A percentile compares a stretch with the other conserved stretches of the same genome.
These are phyloP conservation scores for Agrotis segetum DNA, from an alignment of 2,888 invertebrate species.

Conservation along the genomic window DNA sequence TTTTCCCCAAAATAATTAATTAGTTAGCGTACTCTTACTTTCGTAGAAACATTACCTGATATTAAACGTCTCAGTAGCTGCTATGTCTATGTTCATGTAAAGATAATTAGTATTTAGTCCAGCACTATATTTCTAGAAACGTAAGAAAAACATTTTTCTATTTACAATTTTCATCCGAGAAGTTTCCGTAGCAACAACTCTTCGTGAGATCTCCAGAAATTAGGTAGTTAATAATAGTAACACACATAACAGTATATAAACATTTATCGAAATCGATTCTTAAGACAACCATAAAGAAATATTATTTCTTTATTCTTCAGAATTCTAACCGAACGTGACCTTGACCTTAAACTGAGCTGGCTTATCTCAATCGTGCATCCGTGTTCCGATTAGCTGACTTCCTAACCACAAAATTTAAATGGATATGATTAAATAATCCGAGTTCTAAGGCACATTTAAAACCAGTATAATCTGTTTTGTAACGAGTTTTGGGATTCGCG, in stretches of 20 bases:
- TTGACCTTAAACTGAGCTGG: constrained; percentile 15
- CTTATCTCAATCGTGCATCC: constrained; percentile 40
- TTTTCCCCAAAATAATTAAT: constrained; percentile 19
- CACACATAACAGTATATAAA: background rate
- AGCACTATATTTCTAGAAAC: background rate
- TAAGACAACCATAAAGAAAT: background rate
- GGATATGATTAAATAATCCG: constrained; percentile 31
- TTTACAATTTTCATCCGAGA: background rate
- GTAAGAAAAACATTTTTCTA: constrained; percentile 7
- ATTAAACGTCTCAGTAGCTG: constrained; percentile 24
- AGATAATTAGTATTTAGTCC: constrained; percentile 13
- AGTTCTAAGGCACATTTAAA: constrained; percentile 39
- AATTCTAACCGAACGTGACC: background rate
- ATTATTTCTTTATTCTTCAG: constrained; percentile 14
- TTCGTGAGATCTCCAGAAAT: background rate
- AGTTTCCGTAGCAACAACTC: background rate
- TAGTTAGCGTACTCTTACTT: background rate
- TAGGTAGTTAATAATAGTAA: background rate
- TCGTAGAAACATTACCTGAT: constrained; percentile 17
- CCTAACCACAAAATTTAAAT: constrained; percentile 36
- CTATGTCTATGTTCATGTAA: constrained; percentile 1
- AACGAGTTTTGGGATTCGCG: constrained; percentile 45
- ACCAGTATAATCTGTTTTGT: constrained; percentile 44
- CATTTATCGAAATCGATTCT: background rate
- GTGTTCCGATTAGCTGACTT: constrained; percentile 34